phyloP scores from a whole-genome alignment of 1,140 invertebrate genomes.

The Aphis gossypii region DNA sequence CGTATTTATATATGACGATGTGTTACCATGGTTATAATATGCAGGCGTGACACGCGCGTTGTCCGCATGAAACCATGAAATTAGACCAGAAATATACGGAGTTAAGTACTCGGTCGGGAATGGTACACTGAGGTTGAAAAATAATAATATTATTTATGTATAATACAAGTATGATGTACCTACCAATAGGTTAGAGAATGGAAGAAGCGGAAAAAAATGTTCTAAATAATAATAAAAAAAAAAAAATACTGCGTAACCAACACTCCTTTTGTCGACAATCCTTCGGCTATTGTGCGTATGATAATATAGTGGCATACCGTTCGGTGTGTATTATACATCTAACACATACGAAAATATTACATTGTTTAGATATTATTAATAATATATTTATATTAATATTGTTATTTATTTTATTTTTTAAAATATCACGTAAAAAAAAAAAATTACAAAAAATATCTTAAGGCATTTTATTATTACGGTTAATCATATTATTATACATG shows the following conservation, averaged over 20 bases:
- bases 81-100: constrained; percentile 18
- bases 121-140: neutral
- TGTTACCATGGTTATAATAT: constrained; percentile 40
- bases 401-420: neutral
- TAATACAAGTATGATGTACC: neutral
- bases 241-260: neutral
- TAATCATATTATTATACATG: neutral
- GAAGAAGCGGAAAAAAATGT: neutral
- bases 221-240: neutral
- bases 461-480: neutral
- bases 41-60: constrained; percentile 25
- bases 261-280: neutral
- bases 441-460: neutral
- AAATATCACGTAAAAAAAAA: neutral
- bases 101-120: neutral
- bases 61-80: constrained; percentile 41
- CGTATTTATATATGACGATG: neutral
- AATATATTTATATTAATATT: neutral
- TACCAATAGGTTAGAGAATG: neutral
- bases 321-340: neutral
- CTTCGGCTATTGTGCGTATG: neutral
- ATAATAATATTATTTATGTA: neutral
- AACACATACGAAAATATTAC: neutral
- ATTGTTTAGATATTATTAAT: neutral
- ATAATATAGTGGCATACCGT: neutral